Evolutionary conservation across 2,888 invertebrate genomes (phyloP), one percentile per base, ranked within the genome.

Genomic region (Orthosia incerta): DNA sequence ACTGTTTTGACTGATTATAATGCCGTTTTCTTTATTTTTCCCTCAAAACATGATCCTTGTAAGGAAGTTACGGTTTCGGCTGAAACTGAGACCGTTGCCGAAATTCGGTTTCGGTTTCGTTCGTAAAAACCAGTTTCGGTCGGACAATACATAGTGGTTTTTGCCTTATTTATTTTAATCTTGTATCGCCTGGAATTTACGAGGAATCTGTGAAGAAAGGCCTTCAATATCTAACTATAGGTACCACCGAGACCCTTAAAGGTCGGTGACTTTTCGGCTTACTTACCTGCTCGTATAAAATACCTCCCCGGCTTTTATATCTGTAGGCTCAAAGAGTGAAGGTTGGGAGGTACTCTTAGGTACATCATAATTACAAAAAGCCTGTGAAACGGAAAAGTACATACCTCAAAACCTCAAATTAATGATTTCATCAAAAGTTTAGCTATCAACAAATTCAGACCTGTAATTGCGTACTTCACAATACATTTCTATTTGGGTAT

Each of bases 401-500:
- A 5, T 39, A 56, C 16, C 7, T n/a, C 48, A 53, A 53, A 74
- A 56, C 16, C 7, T n/a, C 48, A 53, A 53, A 74, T 53, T 59
- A 60, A 74, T 74, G 7, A 60, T 26, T 48, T 26, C 48, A 26
- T 15, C 39, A 63, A 9, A 61, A 77, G 48, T 59, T 73, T 16
- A 60, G 9, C 39, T 9, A 45, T 59, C 51, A 70, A 60, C 55
- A 46, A 67, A 59, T 50, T 60, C 45, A n/a, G 20, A 62, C 46
- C n/a, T 48, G 57, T 65, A 62, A 62, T 65, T 68, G 56, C 46
- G 57, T 51, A 50, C 56, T 76, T 50, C 23, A 65, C 61, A 67
- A 59, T 46, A 56, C n/a, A 74, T 82, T 73, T 72, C 18, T 60
- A 70, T 64, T 64, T 45, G 16, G 51, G 39, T n/a, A 62, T 56